Evolutionary conservation across 1,140 invertebrate species (phyloP).

Genomic region (Spodoptera frugiperda): DNA sequence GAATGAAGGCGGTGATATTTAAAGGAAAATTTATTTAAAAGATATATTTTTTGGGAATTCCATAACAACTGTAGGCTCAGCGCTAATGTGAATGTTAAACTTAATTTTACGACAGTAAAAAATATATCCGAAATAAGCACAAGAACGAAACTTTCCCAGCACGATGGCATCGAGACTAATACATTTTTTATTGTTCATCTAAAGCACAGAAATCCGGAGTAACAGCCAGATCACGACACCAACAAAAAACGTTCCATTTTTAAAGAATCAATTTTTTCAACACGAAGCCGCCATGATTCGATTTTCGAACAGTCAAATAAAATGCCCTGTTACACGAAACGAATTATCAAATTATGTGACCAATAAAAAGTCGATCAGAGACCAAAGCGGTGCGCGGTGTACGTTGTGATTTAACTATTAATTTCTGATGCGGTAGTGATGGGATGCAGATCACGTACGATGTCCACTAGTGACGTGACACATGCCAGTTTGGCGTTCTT

Average conservation of each 20-base stretch:
- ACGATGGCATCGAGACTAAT: background rate
- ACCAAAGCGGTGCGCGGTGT: background rate
- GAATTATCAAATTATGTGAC: constrained; percentile 21
- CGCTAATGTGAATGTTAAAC: no score
- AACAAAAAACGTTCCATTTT: constrained; percentile 18
- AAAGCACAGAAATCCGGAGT: background rate
- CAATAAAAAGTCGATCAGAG: constrained; percentile 19
- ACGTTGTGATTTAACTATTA: constrained; percentile 20
- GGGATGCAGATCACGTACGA: constrained; percentile 6
- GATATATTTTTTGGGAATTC: no score
- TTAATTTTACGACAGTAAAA: no score
- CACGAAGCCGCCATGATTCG: background rate
- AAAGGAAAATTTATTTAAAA: no score
- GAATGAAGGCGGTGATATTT: no score
- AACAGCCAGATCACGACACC: background rate
- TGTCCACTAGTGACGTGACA: constrained; percentile 27
- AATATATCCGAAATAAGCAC: no score
- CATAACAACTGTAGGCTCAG: no score
- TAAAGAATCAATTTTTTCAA: background rate
- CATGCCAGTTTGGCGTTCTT: constrained; percentile 20
- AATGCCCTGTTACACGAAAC: background rate
- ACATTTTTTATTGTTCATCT: background rate
- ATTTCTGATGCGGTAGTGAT: constrained; percentile 5
- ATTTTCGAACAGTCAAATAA: constrained; percentile 11
- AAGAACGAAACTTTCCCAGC: background rate